Conservation (phyloP, 2,888 invertebrate species). For the Malachius bipustulatus region DNA sequence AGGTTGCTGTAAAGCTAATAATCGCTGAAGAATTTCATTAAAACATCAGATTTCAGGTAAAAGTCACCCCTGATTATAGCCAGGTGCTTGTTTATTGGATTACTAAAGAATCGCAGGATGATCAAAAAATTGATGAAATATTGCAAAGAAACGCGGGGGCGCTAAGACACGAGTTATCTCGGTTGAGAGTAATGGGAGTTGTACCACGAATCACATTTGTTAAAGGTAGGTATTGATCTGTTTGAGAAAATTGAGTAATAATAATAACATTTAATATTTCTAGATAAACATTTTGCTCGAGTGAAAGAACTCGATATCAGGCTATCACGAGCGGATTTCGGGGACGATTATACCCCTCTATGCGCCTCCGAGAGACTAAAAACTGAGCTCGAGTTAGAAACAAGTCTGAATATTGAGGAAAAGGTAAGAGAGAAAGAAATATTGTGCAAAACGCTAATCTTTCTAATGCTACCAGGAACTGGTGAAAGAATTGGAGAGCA, state of each 20-base stretch:
- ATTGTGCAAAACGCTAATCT: too few species aligned
- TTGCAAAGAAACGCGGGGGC: conserved; percentile 45
- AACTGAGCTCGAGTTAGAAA: conserved; percentile 36
- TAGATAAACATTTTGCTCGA: conserved; percentile 47
- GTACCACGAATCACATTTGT: conserved; percentile 65
- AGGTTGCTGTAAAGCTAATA: conserved; percentile 37
- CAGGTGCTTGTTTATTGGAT: conserved; percentile 63
- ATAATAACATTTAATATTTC: conserved; percentile 14
- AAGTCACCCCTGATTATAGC: conserved; percentile 53
- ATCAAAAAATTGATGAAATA: conserved; percentile 42
- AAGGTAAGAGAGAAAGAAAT: too few species aligned
- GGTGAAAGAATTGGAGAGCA: conserved; percentile 23
- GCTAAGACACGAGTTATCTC: conserved; percentile 60
- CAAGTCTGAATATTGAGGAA: conserved; percentile 40
- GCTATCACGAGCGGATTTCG: conserved; percentile 53
- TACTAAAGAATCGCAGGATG: conserved; percentile 41
- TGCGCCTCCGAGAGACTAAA: conserved; percentile 30
- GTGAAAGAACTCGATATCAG: conserved; percentile 48
- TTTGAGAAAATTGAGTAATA: neutral
- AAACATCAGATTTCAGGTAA: conserved; percentile 37
- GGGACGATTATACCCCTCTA: conserved; percentile 48
- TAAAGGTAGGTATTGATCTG: conserved; percentile 39
- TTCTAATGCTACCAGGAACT: too few species aligned
- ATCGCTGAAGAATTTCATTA: too few species aligned
- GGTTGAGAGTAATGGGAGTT: conserved; percentile 59